These are phyloP conservation scores for Nothobranchius kuhntae DNA, from an alignment of 2,113 vertebrate species.

Conservation along the genomic window DNA sequence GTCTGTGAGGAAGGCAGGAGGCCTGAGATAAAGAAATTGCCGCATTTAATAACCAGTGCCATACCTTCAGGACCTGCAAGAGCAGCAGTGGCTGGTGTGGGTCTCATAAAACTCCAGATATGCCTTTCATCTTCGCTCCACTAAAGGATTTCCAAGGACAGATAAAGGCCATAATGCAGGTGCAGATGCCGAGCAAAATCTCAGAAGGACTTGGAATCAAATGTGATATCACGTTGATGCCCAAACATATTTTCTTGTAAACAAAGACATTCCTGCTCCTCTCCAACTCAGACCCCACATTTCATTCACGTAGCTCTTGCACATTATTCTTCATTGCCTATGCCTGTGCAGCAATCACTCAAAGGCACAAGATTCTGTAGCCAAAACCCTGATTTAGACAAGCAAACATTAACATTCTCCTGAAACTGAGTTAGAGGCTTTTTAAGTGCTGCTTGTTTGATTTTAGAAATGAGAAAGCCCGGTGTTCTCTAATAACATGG, in stretches of 20 bases:
- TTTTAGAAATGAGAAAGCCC: not conserved
- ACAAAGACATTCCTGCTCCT: slow-evolving; percentile 3
- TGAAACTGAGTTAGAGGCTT: not conserved
- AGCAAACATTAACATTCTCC: not conserved
- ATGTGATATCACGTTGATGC: slow-evolving; percentile 4
- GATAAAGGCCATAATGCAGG: slow-evolving; percentile 10
- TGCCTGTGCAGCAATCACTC: not conserved
- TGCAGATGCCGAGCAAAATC: slow-evolving; percentile 23
- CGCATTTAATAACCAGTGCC: slow-evolving; percentile 10
- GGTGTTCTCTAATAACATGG: slow-evolving; percentile 49
- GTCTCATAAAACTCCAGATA: slow-evolving; percentile 31
- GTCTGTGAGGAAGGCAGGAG: slow-evolving; percentile 18
- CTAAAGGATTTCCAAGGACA: slow-evolving; percentile 14
- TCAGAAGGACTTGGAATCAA: slow-evolving; percentile 27
- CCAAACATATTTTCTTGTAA: slow-evolving; percentile 12
- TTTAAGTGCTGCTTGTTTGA: slow-evolving; percentile 16
- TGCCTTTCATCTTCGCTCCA: slow-evolving; percentile 32
- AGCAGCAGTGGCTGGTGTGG: not conserved
- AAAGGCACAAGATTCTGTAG: not conserved
- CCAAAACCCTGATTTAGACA: no score
- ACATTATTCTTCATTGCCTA: slow-evolving; percentile 4
- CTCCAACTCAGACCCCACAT: slow-evolving; percentile 18
- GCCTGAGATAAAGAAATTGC: slow-evolving; percentile 37
- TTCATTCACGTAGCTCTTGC: slow-evolving; percentile 17
- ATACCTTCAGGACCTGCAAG: slow-evolving; percentile 22